Evolutionary conservation across 1,140 invertebrate genomes (phyloP).

Genomic region (fruit fly (Drosophila melanogaster)): DNA sequence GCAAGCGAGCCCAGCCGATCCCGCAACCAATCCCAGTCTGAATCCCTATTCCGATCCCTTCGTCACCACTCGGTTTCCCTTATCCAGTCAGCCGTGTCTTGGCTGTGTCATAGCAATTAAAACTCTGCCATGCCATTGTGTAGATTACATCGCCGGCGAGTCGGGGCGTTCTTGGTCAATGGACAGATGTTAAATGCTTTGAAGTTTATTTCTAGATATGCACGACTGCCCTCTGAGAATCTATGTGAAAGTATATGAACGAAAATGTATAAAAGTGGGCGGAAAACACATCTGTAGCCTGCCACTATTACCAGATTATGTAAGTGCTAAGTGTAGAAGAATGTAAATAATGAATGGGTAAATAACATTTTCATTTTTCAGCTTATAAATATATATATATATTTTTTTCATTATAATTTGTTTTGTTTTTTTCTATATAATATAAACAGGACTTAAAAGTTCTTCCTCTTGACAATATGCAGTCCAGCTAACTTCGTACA

Average conservation of each 20-base stretch:
- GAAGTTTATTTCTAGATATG: conserved; percentile 67
- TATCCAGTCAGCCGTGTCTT: conserved; percentile 67
- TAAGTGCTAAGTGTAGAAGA: neutral
- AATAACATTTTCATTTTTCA: no score
- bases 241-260: conserved; percentile 41
- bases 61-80: conserved; percentile 7
- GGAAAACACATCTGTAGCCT: neutral
- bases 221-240: conserved; percentile 34
- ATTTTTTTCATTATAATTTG: no score
- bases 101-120: conserved; percentile 78
- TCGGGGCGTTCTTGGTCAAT: conserved; percentile 53
- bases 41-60: neutral
- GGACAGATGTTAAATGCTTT: conserved; percentile 75
- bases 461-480: no score
- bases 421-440: no score
- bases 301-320: conserved; percentile 20
- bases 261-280: conserved; percentile 28
- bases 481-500: neutral
- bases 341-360: no score
- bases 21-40: conserved; percentile 3
- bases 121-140: conserved; percentile 73
- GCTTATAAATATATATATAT: no score
- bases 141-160: conserved; percentile 65
- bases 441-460: no score
- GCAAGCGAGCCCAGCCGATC: conserved; percentile 17